These are phyloP conservation scores for Drosophila pallidifrons DNA, from an alignment of 1,140 invertebrate genomes.

Conservation along the genomic window DNA sequence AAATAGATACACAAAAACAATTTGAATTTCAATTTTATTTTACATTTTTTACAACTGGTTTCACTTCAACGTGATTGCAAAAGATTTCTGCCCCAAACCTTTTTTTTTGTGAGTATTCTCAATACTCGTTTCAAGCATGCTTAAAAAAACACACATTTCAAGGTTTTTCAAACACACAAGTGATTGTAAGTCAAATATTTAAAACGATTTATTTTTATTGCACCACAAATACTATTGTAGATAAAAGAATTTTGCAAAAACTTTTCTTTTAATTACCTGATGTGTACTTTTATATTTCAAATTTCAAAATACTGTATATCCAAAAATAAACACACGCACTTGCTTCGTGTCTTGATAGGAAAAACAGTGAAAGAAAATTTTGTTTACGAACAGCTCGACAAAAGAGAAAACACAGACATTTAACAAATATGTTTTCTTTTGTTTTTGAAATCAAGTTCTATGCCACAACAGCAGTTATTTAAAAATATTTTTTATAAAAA, in stretches of 20 bases:
- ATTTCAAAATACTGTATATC: background rate
- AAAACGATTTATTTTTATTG: slow-evolving; percentile 7
- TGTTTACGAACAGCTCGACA: slow-evolving; percentile 47
- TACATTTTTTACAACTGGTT: slow-evolving; percentile 40
- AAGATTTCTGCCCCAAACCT: slow-evolving; percentile 14
- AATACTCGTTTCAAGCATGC: slow-evolving; percentile 14
- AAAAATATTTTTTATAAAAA: slow-evolving; percentile 8
- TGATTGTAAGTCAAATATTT: background rate
- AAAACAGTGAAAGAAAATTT: slow-evolving; percentile 29
- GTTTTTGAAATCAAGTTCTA: slow-evolving; percentile 19
- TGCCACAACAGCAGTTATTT: background rate
- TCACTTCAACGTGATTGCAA: slow-evolving; percentile 13
- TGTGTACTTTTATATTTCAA: slow-evolving; percentile 7
- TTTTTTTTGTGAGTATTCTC: background rate
- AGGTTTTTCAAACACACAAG: slow-evolving; percentile 17
- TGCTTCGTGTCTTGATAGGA: background rate
- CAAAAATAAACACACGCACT: background rate
- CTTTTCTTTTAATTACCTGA: slow-evolving; percentile 34
- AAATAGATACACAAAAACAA: background rate
- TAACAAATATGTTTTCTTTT: slow-evolving; percentile 16
- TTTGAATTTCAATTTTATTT: slow-evolving; percentile 7
- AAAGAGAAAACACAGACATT: slow-evolving; percentile 23
- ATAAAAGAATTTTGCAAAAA: background rate
- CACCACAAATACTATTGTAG: background rate
- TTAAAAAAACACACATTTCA: slow-evolving; percentile 24